Evolutionary conservation across 2,797 vertebrate genomes (phyloP).

Genomic region (Sebastes oblongus): DNA sequence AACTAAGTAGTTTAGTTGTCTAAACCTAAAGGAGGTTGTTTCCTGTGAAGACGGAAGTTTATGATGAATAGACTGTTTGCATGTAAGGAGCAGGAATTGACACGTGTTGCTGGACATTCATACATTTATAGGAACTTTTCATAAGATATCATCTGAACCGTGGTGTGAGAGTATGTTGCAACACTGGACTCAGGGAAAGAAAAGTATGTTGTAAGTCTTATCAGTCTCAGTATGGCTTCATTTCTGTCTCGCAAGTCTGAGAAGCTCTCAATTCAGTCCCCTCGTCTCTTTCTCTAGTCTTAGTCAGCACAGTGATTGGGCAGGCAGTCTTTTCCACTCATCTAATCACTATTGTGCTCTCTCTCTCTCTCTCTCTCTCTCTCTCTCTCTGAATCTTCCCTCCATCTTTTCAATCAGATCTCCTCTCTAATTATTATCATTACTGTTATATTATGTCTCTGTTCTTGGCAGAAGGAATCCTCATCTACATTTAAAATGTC

Average conservation of each 20-base stretch:
- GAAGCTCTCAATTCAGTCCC: background rate
- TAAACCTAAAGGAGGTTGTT: too few species aligned
- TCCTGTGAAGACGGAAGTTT: too few species aligned
- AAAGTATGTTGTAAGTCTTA: background rate
- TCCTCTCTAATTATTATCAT: slow-evolving; percentile 8
- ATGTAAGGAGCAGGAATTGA: too few species aligned
- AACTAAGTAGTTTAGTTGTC: too few species aligned
- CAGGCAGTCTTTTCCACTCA: background rate
- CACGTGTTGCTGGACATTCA: too few species aligned
- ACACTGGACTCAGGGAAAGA: background rate
- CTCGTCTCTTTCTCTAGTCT: background rate
- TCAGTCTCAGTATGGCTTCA: background rate
- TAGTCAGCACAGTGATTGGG: background rate
- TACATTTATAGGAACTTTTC: too few species aligned
- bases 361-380: background rate
- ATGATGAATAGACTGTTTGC: too few species aligned
- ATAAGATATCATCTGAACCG: too few species aligned
- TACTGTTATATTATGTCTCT: slow-evolving; percentile 7
- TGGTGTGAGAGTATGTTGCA: too few species aligned
- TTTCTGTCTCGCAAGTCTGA: background rate
- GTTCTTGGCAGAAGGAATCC: slow-evolving; percentile 14
- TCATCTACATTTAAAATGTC: slow-evolving; percentile 23
- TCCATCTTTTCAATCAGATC: background rate
- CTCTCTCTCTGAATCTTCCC: background rate
- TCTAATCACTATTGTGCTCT: background rate